Evolutionary conservation across 1,140 invertebrate species (phyloP).

Genomic region (Zaprionus africanus): DNA sequence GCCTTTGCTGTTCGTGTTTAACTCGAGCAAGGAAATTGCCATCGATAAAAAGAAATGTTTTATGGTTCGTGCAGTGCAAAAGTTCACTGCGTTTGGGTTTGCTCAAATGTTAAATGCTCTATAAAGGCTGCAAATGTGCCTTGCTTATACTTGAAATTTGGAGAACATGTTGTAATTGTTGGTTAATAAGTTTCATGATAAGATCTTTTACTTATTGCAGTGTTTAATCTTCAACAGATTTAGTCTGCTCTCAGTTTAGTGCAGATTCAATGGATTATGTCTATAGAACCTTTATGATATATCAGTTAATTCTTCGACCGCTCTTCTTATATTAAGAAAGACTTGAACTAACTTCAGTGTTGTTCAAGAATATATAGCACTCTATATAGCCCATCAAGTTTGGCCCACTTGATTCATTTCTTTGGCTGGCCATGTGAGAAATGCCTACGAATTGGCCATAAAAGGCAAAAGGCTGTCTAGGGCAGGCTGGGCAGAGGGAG

Average conservation of each 20-base stretch:
- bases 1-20: constrained; percentile 19
- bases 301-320: no score
- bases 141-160: not conserved
- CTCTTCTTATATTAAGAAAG: no score
- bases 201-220: no score
- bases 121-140: not conserved
- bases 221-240: no score
- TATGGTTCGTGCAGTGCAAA: constrained; percentile 18
- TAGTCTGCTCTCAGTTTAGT: no score
- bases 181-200: not conserved
- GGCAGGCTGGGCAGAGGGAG: not conserved
- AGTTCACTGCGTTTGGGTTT: not conserved
- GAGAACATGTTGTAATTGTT: not conserved
- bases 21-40: constrained; percentile 50
- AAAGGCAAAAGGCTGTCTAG: constrained; percentile 14
- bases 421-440: constrained; percentile 23
- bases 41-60: constrained; percentile 49
- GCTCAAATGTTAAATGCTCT: not conserved
- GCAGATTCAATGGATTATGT: no score
- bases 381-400: not conserved
- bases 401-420: not conserved
- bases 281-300: no score
- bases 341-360: not conserved
- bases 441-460: constrained; percentile 45
- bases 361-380: constrained; percentile 2